Evolutionary conservation across 2,797 vertebrate species (phyloP), one percentile per base, ranked within the genome.

Genomic region (Eupleurogrammus muticus): DNA sequence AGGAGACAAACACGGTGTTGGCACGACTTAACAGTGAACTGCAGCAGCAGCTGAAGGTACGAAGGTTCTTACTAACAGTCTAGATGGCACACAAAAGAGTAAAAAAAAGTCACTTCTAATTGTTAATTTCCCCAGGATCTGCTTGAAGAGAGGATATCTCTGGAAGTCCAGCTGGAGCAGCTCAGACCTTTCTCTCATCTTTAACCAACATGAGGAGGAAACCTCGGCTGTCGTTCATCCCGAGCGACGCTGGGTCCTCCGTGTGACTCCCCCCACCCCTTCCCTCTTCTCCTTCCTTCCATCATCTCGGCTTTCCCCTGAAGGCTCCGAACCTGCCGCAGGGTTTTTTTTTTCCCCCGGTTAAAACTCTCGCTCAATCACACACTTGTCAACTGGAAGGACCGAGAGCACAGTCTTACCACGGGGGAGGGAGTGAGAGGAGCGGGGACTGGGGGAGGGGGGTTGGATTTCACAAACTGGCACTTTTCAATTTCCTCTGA

Each of bases 151-250:
- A 96, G 98, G 92, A 99, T 99, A 94, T 99, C 98, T 79, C 93
- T 99, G 93, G 98, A 99, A 93, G 97, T 98, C 73, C 98, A 99
- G 93, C 95, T 99, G 95, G 97, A 99, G 93, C 98, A 99, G 91
- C 97, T 99, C 89, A 95, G 98, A 92, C 98, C 98, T 23, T 99
- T 99, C 91, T 99, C 97, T 85, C 97, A 99, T 91, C 95, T 98
- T 90, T 99, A 98, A 96, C 94, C 89, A 87, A 89, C 40, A 9
- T 58, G 35, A 40, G 23, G 74, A 66, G 69, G 53, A 46, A 42
- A 63, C 70, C 69, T 75, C 52, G 4, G 40, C 75, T 71, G 76
- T 60, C 73, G 61, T 75, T 77, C 54, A 77, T 85, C 82, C 13
- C 60, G 79, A 80, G 73, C 66, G 51, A 81, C n/a, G 74, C 86